Evolutionary conservation across 2,888 invertebrate genomes (phyloP).

Genomic region (Priocnemis perturbator): DNA sequence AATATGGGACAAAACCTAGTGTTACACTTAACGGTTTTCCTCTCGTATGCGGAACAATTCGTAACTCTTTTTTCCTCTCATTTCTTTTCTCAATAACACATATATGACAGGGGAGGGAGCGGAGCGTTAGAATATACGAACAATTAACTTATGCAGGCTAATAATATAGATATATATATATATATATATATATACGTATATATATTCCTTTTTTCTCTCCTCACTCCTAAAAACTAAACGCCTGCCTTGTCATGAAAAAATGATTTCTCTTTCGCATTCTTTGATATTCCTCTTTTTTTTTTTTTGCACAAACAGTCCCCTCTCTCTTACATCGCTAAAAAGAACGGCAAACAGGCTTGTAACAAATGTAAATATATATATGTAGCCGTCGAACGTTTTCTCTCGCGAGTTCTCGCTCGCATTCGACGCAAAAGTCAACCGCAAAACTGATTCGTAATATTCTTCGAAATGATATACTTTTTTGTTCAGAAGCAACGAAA

Average conservation of each 20-base stretch:
- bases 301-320: too few relatives aligned
- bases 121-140: constrained; percentile 20
- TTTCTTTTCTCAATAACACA: constrained; percentile 25
- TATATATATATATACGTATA: constrained; percentile 25
- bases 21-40: constrained; percentile 42
- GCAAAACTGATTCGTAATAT: too few relatives aligned
- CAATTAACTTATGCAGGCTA: constrained; percentile 24
- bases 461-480: too few relatives aligned
- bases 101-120: constrained; percentile 42
- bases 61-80: constrained; percentile 33
- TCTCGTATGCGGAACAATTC: constrained; percentile 47
- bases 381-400: neutral
- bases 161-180: constrained; percentile 19
- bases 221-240: neutral
- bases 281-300: too few relatives aligned
- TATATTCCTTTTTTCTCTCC: neutral
- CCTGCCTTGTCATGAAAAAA: neutral
- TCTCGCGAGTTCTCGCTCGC: neutral
- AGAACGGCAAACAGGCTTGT: too few relatives aligned
- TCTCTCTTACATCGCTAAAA: too few relatives aligned
- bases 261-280: neutral
- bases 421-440: too few relatives aligned
- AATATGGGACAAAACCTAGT: constrained; percentile 21
- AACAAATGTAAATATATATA: too few relatives aligned
- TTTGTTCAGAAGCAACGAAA: too few relatives aligned